phyloP scores from a whole-genome alignment of 2,797 vertebrate species.

The Zenarchopterus dispar region DNA sequence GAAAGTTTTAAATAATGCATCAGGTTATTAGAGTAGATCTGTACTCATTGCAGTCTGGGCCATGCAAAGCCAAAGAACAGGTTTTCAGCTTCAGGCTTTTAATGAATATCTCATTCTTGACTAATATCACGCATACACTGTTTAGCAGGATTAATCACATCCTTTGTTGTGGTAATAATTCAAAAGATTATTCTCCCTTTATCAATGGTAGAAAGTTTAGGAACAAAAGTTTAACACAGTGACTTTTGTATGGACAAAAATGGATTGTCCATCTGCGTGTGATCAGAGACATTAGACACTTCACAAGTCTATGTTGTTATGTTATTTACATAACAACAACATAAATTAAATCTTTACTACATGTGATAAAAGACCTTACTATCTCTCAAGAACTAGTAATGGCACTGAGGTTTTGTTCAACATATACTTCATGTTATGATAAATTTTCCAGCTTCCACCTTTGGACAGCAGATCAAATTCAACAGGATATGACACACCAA shows the following conservation, averaged over 20 bases:
- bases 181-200: slow-evolving; percentile 11
- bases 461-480: neutral
- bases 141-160: slow-evolving; percentile 46
- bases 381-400: too few species aligned
- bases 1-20: slow-evolving; percentile 78
- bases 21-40: slow-evolving; percentile 75
- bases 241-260: too few species aligned
- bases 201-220: neutral
- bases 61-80: slow-evolving; percentile 32
- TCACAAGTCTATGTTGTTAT: too few species aligned
- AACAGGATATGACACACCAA: neutral
- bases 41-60: slow-evolving; percentile 59
- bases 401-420: too few species aligned
- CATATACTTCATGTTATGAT: too few species aligned
- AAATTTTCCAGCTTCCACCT: too few species aligned
- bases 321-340: too few species aligned
- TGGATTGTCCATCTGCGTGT: too few species aligned
- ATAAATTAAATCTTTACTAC: too few species aligned
- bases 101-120: slow-evolving; percentile 28
- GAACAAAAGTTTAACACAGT: neutral
- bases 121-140: slow-evolving; percentile 16
- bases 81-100: slow-evolving; percentile 35
- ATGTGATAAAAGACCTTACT: too few species aligned
- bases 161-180: slow-evolving; percentile 28
- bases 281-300: too few species aligned